These are phyloP conservation scores for Catagonus wagneri DNA, from an alignment of 2,113 vertebrate genomes.

Conservation along the genomic window DNA sequence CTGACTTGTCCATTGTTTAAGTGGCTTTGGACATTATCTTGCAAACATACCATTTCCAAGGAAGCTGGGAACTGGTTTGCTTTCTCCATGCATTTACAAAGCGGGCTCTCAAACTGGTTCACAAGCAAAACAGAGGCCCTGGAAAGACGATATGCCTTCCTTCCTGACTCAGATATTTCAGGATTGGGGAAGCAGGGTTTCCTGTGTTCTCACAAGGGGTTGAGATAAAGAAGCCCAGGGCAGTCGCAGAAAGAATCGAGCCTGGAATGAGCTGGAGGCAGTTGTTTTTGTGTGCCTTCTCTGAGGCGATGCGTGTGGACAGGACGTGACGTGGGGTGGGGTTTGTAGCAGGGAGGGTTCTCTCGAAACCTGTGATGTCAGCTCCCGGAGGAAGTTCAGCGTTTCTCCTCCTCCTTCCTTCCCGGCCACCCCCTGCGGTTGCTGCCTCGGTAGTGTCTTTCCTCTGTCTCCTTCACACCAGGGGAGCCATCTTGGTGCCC, in stretches of 20 bases:
- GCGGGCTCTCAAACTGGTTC: constrained; percentile 76
- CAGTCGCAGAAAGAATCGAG: constrained; percentile 75
- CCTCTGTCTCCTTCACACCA: neutral
- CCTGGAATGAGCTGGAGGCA: neutral
- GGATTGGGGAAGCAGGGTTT: constrained; percentile 88
- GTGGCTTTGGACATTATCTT: constrained; percentile 79
- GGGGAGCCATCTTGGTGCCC: neutral
- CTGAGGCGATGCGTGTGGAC: neutral
- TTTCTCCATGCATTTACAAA: constrained; percentile 80
- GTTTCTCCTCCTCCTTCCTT: neutral
- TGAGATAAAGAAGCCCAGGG: constrained; percentile 84
- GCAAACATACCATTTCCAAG: constrained; percentile 80
- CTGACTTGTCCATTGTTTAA: constrained; percentile 7
- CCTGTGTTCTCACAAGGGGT: constrained; percentile 89
- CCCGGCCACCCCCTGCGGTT: fast-evolving
- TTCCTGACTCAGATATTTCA: constrained; percentile 90
- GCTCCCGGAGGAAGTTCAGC: neutral
- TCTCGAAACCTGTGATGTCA: neutral
- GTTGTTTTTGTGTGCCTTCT: constrained; percentile 17
- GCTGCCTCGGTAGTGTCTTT: neutral
- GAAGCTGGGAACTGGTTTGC: constrained; percentile 80
- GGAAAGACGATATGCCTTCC: constrained; percentile 89
- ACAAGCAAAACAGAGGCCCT: constrained; percentile 86
- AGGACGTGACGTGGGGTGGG: neutral
- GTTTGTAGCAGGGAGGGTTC: neutral